These are phyloP conservation scores for Zootoca vivipara DNA, from an alignment of 2,113 vertebrate genomes.

Conservation along the genomic window DNA sequence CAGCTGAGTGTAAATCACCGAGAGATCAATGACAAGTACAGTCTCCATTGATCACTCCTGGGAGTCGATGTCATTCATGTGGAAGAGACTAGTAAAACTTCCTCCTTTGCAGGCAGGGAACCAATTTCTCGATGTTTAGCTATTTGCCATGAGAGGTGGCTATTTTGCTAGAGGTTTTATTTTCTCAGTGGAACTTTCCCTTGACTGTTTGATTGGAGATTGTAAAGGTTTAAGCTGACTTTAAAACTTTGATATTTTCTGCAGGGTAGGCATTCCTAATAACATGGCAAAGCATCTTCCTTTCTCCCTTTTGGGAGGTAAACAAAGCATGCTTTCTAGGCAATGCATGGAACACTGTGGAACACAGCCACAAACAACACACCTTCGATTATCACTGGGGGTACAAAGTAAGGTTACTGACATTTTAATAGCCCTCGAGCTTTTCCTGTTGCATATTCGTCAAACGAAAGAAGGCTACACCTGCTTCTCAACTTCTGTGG, in stretches of 20 bases:
- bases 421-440: neutral
- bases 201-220: neutral
- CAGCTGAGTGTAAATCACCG: conserved; percentile 13
- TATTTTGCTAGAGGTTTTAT: conserved; percentile 37
- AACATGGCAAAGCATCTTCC: neutral
- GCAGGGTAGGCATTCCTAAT: neutral
- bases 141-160: neutral
- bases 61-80: conserved; percentile 19
- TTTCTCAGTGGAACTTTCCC: conserved; percentile 34
- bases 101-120: conserved; percentile 9
- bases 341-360: neutral
- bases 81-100: conserved; percentile 28
- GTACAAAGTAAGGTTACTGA: neutral
- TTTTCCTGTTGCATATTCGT: neutral
- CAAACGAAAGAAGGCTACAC: neutral
- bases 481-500: neutral
- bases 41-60: conserved; percentile 20
- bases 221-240: neutral
- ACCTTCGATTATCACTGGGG: neutral
- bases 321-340: neutral
- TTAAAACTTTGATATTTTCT: neutral
- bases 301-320: neutral
- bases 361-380: neutral
- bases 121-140: conserved; percentile 29
- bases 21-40: conserved; percentile 36